Percentiles rank a stretch among this genome's conserved stretches.
These are phyloP conservation scores for Tauraco erythrolophus DNA, from an alignment of 2,113 vertebrate species.

Conservation along the genomic window DNA sequence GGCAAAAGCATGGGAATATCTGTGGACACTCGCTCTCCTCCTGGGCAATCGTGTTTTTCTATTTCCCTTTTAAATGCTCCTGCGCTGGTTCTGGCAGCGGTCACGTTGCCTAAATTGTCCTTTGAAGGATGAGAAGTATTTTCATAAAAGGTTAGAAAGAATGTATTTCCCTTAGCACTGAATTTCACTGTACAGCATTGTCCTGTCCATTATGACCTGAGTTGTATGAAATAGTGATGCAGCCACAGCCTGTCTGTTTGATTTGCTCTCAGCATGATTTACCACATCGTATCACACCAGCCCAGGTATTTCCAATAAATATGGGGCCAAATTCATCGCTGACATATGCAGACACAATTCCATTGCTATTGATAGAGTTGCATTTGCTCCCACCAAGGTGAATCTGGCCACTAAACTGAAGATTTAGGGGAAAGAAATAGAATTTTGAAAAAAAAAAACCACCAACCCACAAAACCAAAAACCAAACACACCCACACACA, in stretches of 20 bases:
- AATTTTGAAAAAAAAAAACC: not conserved
- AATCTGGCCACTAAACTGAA: conserved; percentile 21
- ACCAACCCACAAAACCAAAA: not conserved
- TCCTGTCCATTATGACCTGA: conserved; percentile 35
- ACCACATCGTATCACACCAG: conserved; percentile 51
- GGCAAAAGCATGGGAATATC: not conserved
- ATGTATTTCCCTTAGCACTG: conserved; percentile 42
- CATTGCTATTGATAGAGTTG: not conserved
- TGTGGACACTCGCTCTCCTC: not conserved
- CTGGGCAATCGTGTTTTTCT: not conserved
- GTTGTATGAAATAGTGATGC: conserved; percentile 44
- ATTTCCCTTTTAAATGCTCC: conserved; percentile 34
- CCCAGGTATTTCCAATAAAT: conserved; percentile 62
- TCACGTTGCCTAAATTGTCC: not conserved
- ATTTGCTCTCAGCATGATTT: conserved; percentile 57
- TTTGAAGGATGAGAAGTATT: conserved; percentile 54
- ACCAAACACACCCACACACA: rapidly evolving
- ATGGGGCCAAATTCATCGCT: conserved; percentile 27
- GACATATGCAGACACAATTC: conserved; percentile 63
- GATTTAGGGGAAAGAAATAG: conserved; percentile 24
- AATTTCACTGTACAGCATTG: conserved; percentile 38
- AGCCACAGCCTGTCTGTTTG: conserved; percentile 55
- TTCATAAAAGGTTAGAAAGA: conserved; percentile 55
- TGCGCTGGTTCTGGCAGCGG: not conserved
- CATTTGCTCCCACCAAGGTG: conserved; percentile 24